Evolutionary conservation across 2,797 vertebrate species (phyloP).

Genomic region (Hafferia zeledoni): DNA sequence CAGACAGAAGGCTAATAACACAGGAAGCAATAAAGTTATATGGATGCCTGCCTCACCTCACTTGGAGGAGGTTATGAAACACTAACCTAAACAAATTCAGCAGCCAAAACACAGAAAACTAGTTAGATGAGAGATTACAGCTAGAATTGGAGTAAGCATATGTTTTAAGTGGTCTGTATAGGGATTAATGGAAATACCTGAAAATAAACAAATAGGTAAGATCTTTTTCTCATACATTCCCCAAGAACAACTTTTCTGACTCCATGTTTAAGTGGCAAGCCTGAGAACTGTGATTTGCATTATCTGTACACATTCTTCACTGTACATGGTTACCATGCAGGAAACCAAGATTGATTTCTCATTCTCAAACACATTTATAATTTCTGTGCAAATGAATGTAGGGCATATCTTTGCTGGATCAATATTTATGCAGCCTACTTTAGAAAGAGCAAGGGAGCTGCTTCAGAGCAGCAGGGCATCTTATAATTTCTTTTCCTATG

Average conservation of each 20-base stretch:
- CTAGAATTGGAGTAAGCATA: neutral
- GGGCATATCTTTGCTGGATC: neutral
- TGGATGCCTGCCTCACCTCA: neutral
- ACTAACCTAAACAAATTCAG: neutral
- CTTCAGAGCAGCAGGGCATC: conserved; percentile 9
- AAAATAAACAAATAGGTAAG: neutral
- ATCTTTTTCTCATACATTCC: neutral
- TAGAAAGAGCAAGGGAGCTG: conserved; percentile 38
- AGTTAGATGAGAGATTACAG: neutral
- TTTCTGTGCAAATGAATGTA: conserved; percentile 50
- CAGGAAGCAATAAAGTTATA: neutral
- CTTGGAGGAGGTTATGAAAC: neutral
- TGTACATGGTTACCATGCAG: neutral
- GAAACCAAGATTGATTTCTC: conserved; percentile 57
- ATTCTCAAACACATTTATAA: conserved; percentile 54
- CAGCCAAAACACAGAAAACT: neutral
- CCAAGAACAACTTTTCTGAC: neutral
- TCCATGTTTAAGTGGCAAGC: neutral
- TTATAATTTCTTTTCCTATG: conserved; percentile 20
- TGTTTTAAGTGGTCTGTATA: neutral
- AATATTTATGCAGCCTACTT: conserved; percentile 58
- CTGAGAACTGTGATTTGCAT: neutral
- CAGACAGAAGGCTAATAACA: neutral
- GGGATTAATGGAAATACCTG: neutral
- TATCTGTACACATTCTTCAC: neutral